Conservation (phyloP, 2,888 invertebrate genomes). For the Callimorpha dominula region DNA sequence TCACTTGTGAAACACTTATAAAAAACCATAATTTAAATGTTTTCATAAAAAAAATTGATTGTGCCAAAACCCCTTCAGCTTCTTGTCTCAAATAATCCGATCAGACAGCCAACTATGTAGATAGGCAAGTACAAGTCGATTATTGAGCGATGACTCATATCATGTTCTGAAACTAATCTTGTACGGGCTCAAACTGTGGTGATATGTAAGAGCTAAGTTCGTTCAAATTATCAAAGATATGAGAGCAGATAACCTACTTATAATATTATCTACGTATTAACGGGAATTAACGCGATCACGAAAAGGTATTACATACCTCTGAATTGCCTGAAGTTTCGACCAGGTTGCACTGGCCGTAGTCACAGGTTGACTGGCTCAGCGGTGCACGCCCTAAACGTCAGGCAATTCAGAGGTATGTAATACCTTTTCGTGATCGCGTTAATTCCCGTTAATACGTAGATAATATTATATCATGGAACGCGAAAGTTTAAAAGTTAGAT, state of each 20-base stretch:
- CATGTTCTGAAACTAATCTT: not conserved
- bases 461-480: no score
- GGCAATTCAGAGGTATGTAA: no score
- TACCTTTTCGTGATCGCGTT: no score
- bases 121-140: not conserved
- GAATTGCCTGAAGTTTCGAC: no score
- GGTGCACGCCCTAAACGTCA: no score
- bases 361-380: no score
- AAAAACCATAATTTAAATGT: not conserved
- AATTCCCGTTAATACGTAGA: no score
- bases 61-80: not conserved
- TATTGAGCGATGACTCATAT: not conserved
- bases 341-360: no score
- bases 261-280: no score
- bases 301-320: no score
- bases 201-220: constrained; percentile 17
- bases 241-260: not conserved
- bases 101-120: not conserved
- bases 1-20: not conserved
- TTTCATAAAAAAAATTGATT: not conserved
- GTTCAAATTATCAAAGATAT: constrained; percentile 19
- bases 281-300: no score
- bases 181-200: constrained; percentile 1
- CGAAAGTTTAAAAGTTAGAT: no score
- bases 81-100: not conserved